Base-by-base conservation (phyloP, 2,797 vertebrate species). In the Karalla daura region DNA sequence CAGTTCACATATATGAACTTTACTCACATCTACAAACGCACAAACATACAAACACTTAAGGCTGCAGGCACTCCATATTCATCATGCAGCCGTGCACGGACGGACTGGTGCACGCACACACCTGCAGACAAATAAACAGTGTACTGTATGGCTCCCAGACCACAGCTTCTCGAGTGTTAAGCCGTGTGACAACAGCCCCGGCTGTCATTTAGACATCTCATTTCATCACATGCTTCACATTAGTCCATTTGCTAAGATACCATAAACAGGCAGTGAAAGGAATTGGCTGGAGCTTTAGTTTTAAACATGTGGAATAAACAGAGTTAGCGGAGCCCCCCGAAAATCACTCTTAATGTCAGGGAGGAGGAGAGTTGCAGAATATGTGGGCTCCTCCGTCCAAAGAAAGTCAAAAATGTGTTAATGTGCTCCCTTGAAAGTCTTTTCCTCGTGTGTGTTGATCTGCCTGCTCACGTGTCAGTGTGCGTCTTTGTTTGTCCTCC, bases 181-280 rank as follows among this genome's bases (percentile, higher is more conserved):
- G 81, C 81, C 62, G 80, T 86, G 75, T 80, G 87, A 89, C 87
- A 90, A 88, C 85, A 86, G 80, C 74, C 76, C 1, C 45, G 25
- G 76, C 63, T 83, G 83, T 85, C 85, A 78, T 89, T 89, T 76
- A 74, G 78, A 88, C 86, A 17, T 76, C 58, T 82, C 65, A 64
- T 90, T 91, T 92, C 90, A 92, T 89, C 87, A 89, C 87, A 74
- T 77, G 85, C 82, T 88, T 79, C 73, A 74, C 78, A 87, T 87
- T 83, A 75, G 72, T 80, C 61, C 65, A 67, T 86, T 90, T 85
- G 78, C 81, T 74, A 60, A 73, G 62, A 85, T 82, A 77, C 76
- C 84, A 55, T 83, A 91, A 91, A 90, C 86, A 87, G 1, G 1
- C 35, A 41, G 56, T 27, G 63, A 78, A 73, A 75, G 78, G 54